phyloP scores from a whole-genome alignment of 2,888 invertebrate species.

The Nineta flava region DNA sequence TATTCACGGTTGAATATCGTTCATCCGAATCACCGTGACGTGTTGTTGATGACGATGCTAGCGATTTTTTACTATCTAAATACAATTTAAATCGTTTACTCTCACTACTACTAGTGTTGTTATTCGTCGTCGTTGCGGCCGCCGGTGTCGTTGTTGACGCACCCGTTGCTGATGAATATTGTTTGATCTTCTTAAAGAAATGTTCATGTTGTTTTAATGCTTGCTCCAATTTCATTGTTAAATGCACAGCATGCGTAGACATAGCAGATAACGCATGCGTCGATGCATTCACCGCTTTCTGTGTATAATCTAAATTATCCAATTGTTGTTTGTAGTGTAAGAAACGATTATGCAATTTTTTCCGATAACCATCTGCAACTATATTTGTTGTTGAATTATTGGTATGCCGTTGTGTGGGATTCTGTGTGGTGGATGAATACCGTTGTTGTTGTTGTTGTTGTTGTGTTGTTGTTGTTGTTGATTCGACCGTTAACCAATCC shows the following conservation, averaged over 20 bases:
- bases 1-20: no score
- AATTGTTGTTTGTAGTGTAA: slow-evolving; percentile 48
- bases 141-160: no score
- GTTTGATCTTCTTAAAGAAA: slow-evolving; percentile 35
- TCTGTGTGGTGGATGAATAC: slow-evolving; percentile 18
- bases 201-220: slow-evolving; percentile 38
- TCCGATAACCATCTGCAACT: slow-evolving; percentile 30
- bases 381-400: no score
- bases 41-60: background rate
- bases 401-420: slow-evolving; percentile 20
- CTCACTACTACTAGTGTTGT: no score
- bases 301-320: slow-evolving; percentile 50
- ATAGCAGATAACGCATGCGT: slow-evolving; percentile 29
- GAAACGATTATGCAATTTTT: slow-evolving; percentile 56
- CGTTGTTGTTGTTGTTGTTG: slow-evolving; percentile 28
- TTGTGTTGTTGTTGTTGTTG: slow-evolving; percentile 31
- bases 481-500: slow-evolving; percentile 69
- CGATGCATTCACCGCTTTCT: slow-evolving; percentile 41
- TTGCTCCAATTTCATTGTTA: slow-evolving; percentile 30
- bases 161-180: no score
- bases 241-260: slow-evolving; percentile 27
- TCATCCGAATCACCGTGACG: no score
- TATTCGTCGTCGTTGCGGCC: slow-evolving; percentile 11
- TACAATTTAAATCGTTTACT: background rate
- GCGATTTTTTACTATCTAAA: background rate